A percentile compares a stretch with the other conserved stretches of the same genome.
Conservation (phyloP, 2,797 vertebrate genomes). For the Artibeus lituratus region DNA sequence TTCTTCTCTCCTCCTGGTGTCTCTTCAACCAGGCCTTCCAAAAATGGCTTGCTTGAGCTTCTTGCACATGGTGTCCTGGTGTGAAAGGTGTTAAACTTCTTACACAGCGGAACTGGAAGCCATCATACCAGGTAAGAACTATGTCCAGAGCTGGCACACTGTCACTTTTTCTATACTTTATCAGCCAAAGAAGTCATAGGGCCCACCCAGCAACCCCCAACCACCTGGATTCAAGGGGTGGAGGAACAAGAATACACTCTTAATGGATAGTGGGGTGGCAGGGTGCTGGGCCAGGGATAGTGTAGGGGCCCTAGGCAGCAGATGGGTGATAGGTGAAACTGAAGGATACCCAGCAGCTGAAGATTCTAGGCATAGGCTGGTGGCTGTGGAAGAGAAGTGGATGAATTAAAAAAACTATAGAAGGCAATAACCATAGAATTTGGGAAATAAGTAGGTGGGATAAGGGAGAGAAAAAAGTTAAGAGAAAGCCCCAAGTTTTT, state of each 20-base stretch:
- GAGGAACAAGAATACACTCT: background rate
- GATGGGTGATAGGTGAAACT: accelerated
- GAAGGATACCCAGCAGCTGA: background rate
- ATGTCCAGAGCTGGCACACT: background rate
- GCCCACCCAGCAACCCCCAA: too few species aligned
- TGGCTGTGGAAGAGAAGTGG: background rate
- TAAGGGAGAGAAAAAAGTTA: background rate
- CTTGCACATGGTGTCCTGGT: background rate
- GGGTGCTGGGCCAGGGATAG: too few species aligned
- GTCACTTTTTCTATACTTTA: background rate
- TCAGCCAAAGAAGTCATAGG: background rate
- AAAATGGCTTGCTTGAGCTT: background rate
- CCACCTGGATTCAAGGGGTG: background rate
- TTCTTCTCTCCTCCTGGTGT: background rate
- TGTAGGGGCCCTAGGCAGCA: accelerated
- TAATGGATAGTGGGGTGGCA: background rate
- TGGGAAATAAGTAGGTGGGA: background rate
- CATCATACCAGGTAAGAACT: background rate
- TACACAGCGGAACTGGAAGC: background rate
- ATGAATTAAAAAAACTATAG: accelerated
- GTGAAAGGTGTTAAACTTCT: background rate
- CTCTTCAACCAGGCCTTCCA: background rate
- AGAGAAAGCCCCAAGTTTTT: background rate
- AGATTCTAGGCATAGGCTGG: background rate
- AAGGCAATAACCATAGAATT: background rate